Evolutionary conservation across 2,888 invertebrate species (phyloP).

Genomic region (Sericinus montela): DNA sequence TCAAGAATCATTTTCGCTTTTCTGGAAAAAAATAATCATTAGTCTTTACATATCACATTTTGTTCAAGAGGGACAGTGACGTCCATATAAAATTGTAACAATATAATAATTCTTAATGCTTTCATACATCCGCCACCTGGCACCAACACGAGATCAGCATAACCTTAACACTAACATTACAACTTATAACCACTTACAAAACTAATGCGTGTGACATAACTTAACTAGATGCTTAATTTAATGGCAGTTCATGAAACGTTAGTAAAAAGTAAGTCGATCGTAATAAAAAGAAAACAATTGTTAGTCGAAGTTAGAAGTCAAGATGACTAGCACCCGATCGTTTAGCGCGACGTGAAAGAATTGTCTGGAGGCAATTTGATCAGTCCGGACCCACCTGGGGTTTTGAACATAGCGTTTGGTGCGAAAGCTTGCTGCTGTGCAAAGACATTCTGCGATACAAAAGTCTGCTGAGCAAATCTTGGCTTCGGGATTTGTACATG

Average conservation of each 20-base stretch:
- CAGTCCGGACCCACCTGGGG: slow-evolving; percentile 54
- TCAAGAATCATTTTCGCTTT: slow-evolving; percentile 75
- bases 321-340: slow-evolving; percentile 42
- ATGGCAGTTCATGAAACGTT: slow-evolving; percentile 68
- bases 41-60: slow-evolving; percentile 78
- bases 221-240: slow-evolving; percentile 65
- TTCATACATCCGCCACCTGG: slow-evolving; percentile 68
- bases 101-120: slow-evolving; percentile 77
- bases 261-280: slow-evolving; percentile 40
- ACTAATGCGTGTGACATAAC: slow-evolving; percentile 58
- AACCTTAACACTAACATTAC: slow-evolving; percentile 41
- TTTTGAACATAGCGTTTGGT: slow-evolving; percentile 48
- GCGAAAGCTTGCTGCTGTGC: slow-evolving; percentile 41
- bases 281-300: slow-evolving; percentile 52
- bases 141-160: slow-evolving; percentile 73
- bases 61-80: slow-evolving; percentile 75
- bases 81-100: slow-evolving; percentile 71
- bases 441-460: slow-evolving; percentile 37
- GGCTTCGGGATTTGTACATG: slow-evolving; percentile 68
- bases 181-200: slow-evolving; percentile 64
- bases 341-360: slow-evolving; percentile 47
- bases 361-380: slow-evolving; percentile 60
- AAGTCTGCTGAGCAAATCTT: slow-evolving; percentile 42
- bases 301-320: slow-evolving; percentile 33
- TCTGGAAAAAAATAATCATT: slow-evolving; percentile 66